phyloP scores from a whole-genome alignment of 2,113 vertebrate species.

The Daboia siamensis region DNA sequence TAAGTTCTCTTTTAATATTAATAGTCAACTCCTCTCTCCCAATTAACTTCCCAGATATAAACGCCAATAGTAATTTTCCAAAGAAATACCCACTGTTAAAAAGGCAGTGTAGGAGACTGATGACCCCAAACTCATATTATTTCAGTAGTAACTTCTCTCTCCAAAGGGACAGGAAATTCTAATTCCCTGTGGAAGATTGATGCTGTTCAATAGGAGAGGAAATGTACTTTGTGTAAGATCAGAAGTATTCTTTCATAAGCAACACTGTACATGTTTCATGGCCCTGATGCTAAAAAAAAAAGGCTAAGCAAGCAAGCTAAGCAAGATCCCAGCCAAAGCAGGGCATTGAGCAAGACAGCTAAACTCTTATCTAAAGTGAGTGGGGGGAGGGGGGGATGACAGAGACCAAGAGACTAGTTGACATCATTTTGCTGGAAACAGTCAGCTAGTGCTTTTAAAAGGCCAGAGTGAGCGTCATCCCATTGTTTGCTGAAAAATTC shows the following conservation, averaged over 20 bases:
- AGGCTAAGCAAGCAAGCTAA: neutral
- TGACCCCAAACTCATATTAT: neutral
- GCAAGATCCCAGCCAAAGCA: neutral
- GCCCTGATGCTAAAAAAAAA: neutral
- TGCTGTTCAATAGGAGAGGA: neutral
- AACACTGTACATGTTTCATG: neutral
- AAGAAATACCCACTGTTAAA: neutral
- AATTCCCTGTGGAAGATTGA: neutral
- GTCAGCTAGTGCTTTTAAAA: neutral
- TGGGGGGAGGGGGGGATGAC: neutral
- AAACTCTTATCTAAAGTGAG: neutral
- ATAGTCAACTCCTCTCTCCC: neutral
- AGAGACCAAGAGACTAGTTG: neutral
- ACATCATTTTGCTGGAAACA: fast-evolving
- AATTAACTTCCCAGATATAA: neutral
- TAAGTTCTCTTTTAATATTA: neutral
- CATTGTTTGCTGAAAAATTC: slow-evolving; percentile 14
- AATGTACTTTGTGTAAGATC: neutral
- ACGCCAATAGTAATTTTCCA: neutral
- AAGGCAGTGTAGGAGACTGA: neutral
- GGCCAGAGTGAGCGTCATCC: neutral
- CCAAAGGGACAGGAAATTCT: neutral
- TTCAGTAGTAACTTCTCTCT: neutral
- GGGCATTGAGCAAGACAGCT: neutral
- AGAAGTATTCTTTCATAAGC: neutral